Evolutionary conservation across 92 coral and sea anemone genomes (phyloP).

Genomic region (Heteractis magnifica): DNA sequence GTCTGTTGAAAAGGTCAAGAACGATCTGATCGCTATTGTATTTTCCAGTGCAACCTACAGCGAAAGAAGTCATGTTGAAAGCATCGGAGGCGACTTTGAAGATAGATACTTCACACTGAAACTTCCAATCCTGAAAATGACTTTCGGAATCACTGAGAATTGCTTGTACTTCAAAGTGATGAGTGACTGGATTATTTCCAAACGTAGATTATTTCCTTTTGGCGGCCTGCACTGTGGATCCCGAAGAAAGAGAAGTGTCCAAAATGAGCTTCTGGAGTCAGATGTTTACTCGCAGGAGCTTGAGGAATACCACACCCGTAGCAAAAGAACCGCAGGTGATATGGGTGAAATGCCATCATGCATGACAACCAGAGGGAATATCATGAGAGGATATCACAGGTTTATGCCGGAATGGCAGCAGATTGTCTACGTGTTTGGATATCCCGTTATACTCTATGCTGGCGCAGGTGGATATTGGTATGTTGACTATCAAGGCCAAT

Average conservation of each 20-base stretch:
- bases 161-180: slow-evolving; percentile 64
- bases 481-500: slow-evolving; percentile 57
- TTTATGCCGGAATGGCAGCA: slow-evolving; percentile 48
- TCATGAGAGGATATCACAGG: slow-evolving; percentile 33
- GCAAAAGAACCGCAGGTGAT: slow-evolving; percentile 45
- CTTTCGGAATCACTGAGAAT: slow-evolving; percentile 69
- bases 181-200: slow-evolving; percentile 55
- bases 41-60: slow-evolving; percentile 78
- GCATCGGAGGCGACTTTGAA: slow-evolving; percentile 73
- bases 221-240: slow-evolving; percentile 67
- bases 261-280: slow-evolving; percentile 55
- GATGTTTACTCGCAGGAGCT: slow-evolving; percentile 79
- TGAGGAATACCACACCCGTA: slow-evolving; percentile 52
- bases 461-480: slow-evolving; percentile 76
- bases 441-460: slow-evolving; percentile 65
- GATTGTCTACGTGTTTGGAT: slow-evolving; percentile 63
- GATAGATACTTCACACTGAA: slow-evolving; percentile 77
- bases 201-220: slow-evolving; percentile 61
- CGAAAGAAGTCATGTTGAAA: slow-evolving; percentile 64
- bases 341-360: slow-evolving; percentile 22
- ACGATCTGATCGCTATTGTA: slow-evolving; percentile 55
- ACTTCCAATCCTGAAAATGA: slow-evolving; percentile 69
- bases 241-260: slow-evolving; percentile 61
- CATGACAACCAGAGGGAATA: slow-evolving; percentile 23
- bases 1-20: slow-evolving; percentile 57